Evolutionary conservation across 2,888 invertebrate species (phyloP), one percentile per base, ranked within the genome.

Genomic region (Trichogramma evanescens): DNA sequence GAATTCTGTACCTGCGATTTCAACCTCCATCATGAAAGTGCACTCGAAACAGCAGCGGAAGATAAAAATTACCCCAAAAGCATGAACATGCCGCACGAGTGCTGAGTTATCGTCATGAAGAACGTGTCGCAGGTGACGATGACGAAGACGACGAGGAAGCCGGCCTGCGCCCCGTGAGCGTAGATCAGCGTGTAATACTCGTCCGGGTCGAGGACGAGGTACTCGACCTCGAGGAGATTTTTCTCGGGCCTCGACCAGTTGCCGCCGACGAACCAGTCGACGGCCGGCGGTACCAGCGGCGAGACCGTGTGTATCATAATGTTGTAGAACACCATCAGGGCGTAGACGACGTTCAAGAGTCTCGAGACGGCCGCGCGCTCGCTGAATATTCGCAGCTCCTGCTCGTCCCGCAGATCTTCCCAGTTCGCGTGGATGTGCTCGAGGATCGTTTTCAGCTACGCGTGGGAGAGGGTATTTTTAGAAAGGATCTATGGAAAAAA

Each of bases 21-120:
- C 8, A 5, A 9, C 3, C 26, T 8, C 4, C 10, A 6, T 4
- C 3, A 3, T 40, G 8, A 49, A 46, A 46, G 39, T 39, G 6
- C 48, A 43, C 6, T 5, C 7, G 6, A 39, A 6, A 10, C 6
- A 38, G 3, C 7, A 38, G 26, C 3, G 2, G 26, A 26, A 2
- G 3, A 26, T 2, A 40, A 45, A 26, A 7, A 4, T 56, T 53
- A 63, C 63, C 63, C 54, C 8, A 63, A 10, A 38, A 61, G 44
- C 4, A 10, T 10, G 40, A 63, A 63, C 58, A 63, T 58, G n/a
- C 58, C 10, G 26, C 58, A 61, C 2, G 54, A 38, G 46, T 63
- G 58, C 46, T 61, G 61, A 7, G 48, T n/a, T 2, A 56, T 40
- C 48, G 56, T 51, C 0, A 58, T 7, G 8, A 45, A 63, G 41